A percentile compares a stretch with the other conserved stretches of the same genome.
Conservation (phyloP, 2,797 vertebrate genomes). For the Meda fulgida region DNA sequence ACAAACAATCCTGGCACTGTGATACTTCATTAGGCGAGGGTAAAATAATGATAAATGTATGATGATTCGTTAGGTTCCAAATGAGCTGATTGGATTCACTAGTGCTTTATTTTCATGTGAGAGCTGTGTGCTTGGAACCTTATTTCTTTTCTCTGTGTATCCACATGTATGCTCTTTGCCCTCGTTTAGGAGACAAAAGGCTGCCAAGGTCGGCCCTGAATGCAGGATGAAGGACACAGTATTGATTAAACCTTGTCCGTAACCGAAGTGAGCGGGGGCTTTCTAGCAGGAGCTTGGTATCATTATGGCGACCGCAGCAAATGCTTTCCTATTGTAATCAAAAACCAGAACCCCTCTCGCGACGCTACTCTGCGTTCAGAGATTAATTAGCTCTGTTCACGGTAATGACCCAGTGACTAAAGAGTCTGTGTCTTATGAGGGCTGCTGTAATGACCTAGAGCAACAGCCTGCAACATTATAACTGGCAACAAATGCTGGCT, state of each 20-base stretch:
- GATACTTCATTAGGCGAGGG: slow-evolving; percentile 74
- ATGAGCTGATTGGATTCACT: slow-evolving; percentile 69
- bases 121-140: slow-evolving; percentile 57
- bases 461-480: slow-evolving; percentile 26
- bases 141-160: slow-evolving; percentile 71
- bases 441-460: slow-evolving; percentile 55
- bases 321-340: slow-evolving; percentile 83
- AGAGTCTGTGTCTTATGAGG: slow-evolving; percentile 63
- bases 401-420: slow-evolving; percentile 73
- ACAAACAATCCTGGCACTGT: slow-evolving; percentile 71
- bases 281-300: slow-evolving; percentile 69
- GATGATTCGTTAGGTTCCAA: slow-evolving; percentile 77
- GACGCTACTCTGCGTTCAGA: slow-evolving; percentile 69
- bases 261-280: slow-evolving; percentile 68
- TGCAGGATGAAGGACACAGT: slow-evolving; percentile 83
- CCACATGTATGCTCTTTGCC: slow-evolving; percentile 80
- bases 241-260: slow-evolving; percentile 84
- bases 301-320: slow-evolving; percentile 78
- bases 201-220: slow-evolving; percentile 84
- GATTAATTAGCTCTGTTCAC: slow-evolving; percentile 79
- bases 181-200: slow-evolving; percentile 83
- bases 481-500: slow-evolving; percentile 38
- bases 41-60: slow-evolving; percentile 75
- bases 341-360: slow-evolving; percentile 70
- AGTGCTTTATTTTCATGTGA: slow-evolving; percentile 40